phyloP scores from a whole-genome alignment of 2,797 vertebrate species.

The Eutrigla gurnardus region DNA sequence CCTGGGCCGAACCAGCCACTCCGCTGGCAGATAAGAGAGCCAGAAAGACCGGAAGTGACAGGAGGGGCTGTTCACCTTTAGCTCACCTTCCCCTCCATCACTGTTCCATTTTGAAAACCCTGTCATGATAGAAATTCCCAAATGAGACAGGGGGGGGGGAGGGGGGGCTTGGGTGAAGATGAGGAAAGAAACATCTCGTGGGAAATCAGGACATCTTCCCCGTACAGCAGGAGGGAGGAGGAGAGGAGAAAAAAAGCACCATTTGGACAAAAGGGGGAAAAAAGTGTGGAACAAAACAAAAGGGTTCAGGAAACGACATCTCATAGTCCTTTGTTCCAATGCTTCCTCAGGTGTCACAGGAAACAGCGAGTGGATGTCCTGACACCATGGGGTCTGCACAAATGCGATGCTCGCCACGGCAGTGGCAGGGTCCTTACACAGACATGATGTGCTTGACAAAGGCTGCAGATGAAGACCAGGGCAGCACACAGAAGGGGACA shows the following conservation, averaged over 20 bases:
- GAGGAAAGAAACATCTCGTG: slow-evolving; percentile 51
- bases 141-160: slow-evolving; percentile 22
- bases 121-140: slow-evolving; percentile 45
- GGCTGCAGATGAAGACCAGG: slow-evolving; percentile 82
- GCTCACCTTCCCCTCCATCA: slow-evolving; percentile 65
- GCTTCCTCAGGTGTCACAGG: slow-evolving; percentile 80
- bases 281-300: slow-evolving; percentile 67
- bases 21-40: slow-evolving; percentile 63
- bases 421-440: slow-evolving; percentile 85
- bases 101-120: slow-evolving; percentile 67
- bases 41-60: slow-evolving; percentile 53
- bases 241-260: slow-evolving; percentile 62
- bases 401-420: slow-evolving; percentile 75
- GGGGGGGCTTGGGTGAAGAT: slow-evolving; percentile 40
- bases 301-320: slow-evolving; percentile 83
- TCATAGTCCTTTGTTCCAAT: slow-evolving; percentile 85
- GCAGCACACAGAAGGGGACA: slow-evolving; percentile 28
- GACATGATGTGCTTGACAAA: slow-evolving; percentile 99
- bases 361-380: slow-evolving; percentile 84
- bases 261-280: slow-evolving; percentile 69
- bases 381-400: slow-evolving; percentile 88
- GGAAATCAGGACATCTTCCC: slow-evolving; percentile 62
- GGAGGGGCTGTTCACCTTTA: slow-evolving; percentile 52
- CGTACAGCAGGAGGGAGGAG: slow-evolving; percentile 35
- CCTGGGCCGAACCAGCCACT: slow-evolving; percentile 79